Conservation (phyloP, 2,797 vertebrate species). For the Semaprochilodus insignis region DNA sequence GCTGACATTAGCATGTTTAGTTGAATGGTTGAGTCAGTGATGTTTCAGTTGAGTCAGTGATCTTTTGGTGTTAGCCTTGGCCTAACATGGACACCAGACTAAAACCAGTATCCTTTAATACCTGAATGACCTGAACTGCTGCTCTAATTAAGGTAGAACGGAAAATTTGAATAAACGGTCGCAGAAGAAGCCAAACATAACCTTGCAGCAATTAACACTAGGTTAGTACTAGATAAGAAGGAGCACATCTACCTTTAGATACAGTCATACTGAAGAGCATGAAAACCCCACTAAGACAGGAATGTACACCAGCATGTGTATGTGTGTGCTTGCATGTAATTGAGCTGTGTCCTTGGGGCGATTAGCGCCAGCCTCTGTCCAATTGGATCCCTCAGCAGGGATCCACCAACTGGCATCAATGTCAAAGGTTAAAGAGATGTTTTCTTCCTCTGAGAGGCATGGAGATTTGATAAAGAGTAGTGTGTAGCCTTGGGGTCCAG, state of each 20-base stretch:
- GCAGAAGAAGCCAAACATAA: too few species aligned
- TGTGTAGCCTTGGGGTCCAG: slow-evolving; percentile 17
- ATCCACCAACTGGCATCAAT: slow-evolving; percentile 27
- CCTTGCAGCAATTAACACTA: too few species aligned
- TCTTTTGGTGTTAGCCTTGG: too few species aligned
- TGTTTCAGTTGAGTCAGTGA: too few species aligned
- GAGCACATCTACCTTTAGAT: not conserved
- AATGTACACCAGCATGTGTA: not conserved
- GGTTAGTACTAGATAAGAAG: not conserved
- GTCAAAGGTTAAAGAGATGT: slow-evolving; percentile 54
- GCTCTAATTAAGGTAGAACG: too few species aligned
- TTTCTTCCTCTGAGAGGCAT: slow-evolving; percentile 3
- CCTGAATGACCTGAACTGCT: too few species aligned
- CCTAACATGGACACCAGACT: too few species aligned
- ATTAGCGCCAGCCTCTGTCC: slow-evolving; percentile 32
- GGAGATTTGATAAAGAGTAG: slow-evolving; percentile 15
- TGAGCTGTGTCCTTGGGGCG: slow-evolving; percentile 7
- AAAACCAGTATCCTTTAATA: too few species aligned
- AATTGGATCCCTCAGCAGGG: slow-evolving; percentile 10
- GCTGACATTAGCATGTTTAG: too few species aligned
- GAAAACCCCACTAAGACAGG: not conserved
- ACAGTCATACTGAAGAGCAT: not conserved
- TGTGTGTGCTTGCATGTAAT: not conserved
- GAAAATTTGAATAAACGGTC: too few species aligned
- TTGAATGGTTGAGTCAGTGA: too few species aligned